Evolutionary conservation across 2,888 invertebrate species (phyloP), one percentile per base, ranked within the genome.

Genomic region (Diarsia brunnea): DNA sequence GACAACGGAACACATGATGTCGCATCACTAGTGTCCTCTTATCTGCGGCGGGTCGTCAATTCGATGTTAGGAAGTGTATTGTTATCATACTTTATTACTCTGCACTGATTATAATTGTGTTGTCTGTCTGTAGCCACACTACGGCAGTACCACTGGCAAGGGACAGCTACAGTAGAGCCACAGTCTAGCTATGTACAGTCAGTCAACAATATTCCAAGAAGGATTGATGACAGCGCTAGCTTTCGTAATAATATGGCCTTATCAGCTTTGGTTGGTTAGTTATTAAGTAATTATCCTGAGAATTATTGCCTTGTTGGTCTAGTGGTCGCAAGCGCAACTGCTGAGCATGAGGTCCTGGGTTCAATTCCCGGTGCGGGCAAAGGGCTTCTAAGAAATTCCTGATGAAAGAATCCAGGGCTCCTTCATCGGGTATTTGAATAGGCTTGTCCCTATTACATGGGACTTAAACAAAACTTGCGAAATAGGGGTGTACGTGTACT

Each of bases 31-130:
- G 66, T 53, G 19, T 7, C 55, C 74, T 82, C 75, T 90, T 90
- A 90, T 90, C 90, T 65, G 60, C 65, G 68, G 78, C 75, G 84
- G 89, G 86, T 84, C 86, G 89, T 86, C 89, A 87, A 89, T 88
- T 89, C 82, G 87, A 87, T 87, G 89, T 89, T 90, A 90, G 90
- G 90, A 90, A 90, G 88, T 89, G 81, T 89, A 79, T 81, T 81
- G 82, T 89, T 90, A 89, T 90, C 89, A 84, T 82, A 80, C 87
- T 90, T 90, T 92, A 93, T 92, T 91, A 91, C 91, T 87, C 85
- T 86, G 73, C 82, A 80, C 80, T 89, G 89, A 90, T 89, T 89
- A 82, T 81, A 79, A 84, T 75, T 84, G 70, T 72, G 78, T 65
- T 73, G 68, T 85, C 73, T 78, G 79, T 71, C 73, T 77, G 79